Evolutionary conservation across 2,888 invertebrate species (phyloP), one percentile per base, ranked within the genome.

Genomic region (Brachyptera risi): DNA sequence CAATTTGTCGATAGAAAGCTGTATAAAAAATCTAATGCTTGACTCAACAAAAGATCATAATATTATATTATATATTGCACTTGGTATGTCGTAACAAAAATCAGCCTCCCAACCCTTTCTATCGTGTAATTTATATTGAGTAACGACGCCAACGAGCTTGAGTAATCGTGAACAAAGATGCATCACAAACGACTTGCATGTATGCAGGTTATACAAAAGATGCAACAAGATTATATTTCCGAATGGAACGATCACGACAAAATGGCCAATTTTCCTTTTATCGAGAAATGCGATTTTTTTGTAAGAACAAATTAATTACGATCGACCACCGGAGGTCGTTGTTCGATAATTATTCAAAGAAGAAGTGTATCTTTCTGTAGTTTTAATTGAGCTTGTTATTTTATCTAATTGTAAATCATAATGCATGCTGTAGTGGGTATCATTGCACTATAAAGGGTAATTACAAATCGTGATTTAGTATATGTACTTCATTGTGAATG

Each of bases 261-360:
- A 21, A 2, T 24, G 47, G 21, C 24, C 47, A 47, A 47, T 47
- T 47, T 47, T 47, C 23, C n/a, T n/a, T 47, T 24, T 47, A 47
- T 47, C 24, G 47, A 47, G 3, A 2, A 47, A 47, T n/a, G 24
- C 23, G 15, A 11, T n/a, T 40, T 40, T 40, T 40, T 47, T 24
- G n/a, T 47, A n/a, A n/a, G 11, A 23, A 47, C 23, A 21, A 24
- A 4, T 47, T 47, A 47, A 47, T 47, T 47, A 24, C 47, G 21
- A 5, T 4, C 11, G n/a, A 5, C 7, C 31, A 31, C 31, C 5
- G 19, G 47, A 11, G 42, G 42, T 42, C 47, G 47, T 13, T 3
- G 47, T 47, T 47, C 47, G n/a, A 13, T 47, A 23, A 47, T 47
- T 47, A 47, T 47, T 47, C 47, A 47, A 47, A 5, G 31, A 47